Base-by-base conservation (phyloP, 2,113 vertebrate genomes). In the Myrmophylax atrothorax region DNA sequence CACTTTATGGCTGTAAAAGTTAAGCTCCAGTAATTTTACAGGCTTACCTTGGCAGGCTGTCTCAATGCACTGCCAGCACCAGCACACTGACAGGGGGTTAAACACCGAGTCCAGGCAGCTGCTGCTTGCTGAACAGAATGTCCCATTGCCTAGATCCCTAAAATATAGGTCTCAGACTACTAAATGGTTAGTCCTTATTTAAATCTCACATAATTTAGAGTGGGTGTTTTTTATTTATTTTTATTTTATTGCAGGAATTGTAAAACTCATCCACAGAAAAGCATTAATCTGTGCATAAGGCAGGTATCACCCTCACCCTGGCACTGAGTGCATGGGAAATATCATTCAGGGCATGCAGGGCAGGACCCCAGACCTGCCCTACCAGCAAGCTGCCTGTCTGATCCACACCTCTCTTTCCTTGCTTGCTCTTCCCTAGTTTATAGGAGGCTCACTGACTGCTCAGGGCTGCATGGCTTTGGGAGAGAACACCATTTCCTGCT, bases 381-480 rank as follows among this genome's bases (percentile, higher is more conserved):
- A 7, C 31, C 42, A 59, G 23, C 0, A 3, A 70, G 14, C 19
- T 42, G 14, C 50, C 80, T 68, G 1, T 24, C 35, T 68, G 33
- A 53, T 49, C 46, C 79, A 26, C 37, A n/a, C 14, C 25, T 59
- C 67, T n/a, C 12, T 35, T 58, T 44, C 44, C 40, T 37, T 25
- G 1, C 16, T 58, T 68, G n/a, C 70, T 76, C 58, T 73, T 90
- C 59, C 12, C 16, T 35, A 6, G 8, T 40, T 44, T 56, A 7
- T 12, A 49, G 33, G 19, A 14, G 7, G 9, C 20, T 87, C 0
- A 0, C 60, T 38, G 7, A 3, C 38, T n/a, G 33, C 47, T 68
- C 38, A 24, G 33, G 17, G 14, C 23, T 76, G 3, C 2, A 1
- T 47, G 86, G 16, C 7, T 26, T 88, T 77, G 42, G 46, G 44